A percentile compares a stretch with the other conserved stretches of the same genome.
These are phyloP conservation scores for Ophonus ardosiacus DNA, from an alignment of 2,888 invertebrate species.

Conservation along the genomic window DNA sequence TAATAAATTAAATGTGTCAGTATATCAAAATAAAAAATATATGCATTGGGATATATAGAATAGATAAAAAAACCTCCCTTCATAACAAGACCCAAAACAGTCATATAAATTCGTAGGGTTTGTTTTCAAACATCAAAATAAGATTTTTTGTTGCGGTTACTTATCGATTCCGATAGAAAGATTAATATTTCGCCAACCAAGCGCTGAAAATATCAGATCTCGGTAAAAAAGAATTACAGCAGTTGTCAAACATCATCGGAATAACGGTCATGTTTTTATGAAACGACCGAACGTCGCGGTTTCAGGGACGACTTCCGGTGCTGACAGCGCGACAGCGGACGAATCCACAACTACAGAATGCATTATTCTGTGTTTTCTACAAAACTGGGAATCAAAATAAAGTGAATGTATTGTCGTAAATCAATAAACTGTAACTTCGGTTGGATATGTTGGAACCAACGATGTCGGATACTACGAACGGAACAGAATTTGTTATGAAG, in stretches of 20 bases:
- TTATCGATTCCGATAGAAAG: constrained; percentile 61
- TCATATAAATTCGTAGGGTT: constrained; percentile 52
- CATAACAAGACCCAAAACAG: constrained; percentile 41
- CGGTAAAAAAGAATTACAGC: constrained; percentile 59
- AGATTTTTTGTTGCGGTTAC: constrained; percentile 53
- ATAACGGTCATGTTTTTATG: constrained; percentile 60
- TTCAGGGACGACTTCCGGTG: constrained; percentile 2
- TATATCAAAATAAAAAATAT: constrained; percentile 30
- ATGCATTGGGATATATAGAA: constrained; percentile 46
- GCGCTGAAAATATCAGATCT: constrained; percentile 36
- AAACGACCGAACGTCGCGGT: constrained; percentile 37
- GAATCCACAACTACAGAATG: constrained; percentile 37
- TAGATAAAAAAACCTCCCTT: constrained; percentile 7
- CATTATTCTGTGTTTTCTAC: constrained; percentile 58
- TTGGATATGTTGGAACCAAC: constrained; percentile 46
- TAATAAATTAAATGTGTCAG: constrained; percentile 34
- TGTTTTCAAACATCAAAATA: constrained; percentile 56
- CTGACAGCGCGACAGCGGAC: constrained; percentile 31
- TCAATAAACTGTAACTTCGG: constrained; percentile 58
- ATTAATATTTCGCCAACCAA: constrained; percentile 52
- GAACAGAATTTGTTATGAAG: neutral
- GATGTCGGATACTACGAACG: neutral
- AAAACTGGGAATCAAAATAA: constrained; percentile 59
- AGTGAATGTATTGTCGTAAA: constrained; percentile 62
- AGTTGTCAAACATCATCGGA: constrained; percentile 60